Percentiles rank a stretch among this genome's conserved stretches.
These are phyloP conservation scores for Drosophila insularis DNA, from an alignment of 1,140 invertebrate species.

Conservation along the genomic window DNA sequence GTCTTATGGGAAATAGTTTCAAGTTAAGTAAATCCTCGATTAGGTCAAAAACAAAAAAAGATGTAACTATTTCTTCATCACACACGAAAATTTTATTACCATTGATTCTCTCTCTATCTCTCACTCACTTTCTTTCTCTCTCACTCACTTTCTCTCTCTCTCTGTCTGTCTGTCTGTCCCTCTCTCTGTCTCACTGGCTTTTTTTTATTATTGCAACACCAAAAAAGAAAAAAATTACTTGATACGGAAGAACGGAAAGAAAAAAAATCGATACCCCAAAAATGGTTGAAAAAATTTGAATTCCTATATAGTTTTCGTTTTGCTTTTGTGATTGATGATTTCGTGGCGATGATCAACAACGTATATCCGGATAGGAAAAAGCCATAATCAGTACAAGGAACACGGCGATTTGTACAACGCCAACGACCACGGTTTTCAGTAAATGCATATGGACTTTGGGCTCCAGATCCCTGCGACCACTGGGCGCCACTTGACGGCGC, in stretches of 20 bases:
- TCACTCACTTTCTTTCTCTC: not conserved
- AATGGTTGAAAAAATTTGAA: conserved; percentile 10
- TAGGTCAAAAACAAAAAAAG: not conserved
- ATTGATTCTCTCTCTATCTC: conserved; percentile 19
- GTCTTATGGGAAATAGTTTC: too few relatives aligned
- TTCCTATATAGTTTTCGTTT: not conserved
- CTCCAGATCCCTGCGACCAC: conserved; percentile 34
- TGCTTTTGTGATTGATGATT: not conserved
- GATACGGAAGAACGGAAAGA: not conserved
- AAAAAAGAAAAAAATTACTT: not conserved
- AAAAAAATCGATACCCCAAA: not conserved
- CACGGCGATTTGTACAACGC: conserved; percentile 57
- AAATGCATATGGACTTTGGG: conserved; percentile 46
- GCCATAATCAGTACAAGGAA: conserved; percentile 74
- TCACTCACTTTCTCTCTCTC: too few relatives aligned
- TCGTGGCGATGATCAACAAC: conserved; percentile 33
- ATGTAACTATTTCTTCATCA: conserved; percentile 4
- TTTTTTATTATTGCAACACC: not conserved
- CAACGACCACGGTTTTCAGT: conserved; percentile 62
- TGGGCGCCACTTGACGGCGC: conserved; percentile 28
- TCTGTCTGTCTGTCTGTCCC: too few relatives aligned
- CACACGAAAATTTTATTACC: conserved; percentile 67
- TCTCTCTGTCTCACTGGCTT: not conserved
- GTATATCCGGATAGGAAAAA: conserved; percentile 66
- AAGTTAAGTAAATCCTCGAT: too few relatives aligned